These are phyloP conservation scores for Diabrotica virgifera DNA, from an alignment of 1,140 invertebrate genomes.

Conservation along the genomic window DNA sequence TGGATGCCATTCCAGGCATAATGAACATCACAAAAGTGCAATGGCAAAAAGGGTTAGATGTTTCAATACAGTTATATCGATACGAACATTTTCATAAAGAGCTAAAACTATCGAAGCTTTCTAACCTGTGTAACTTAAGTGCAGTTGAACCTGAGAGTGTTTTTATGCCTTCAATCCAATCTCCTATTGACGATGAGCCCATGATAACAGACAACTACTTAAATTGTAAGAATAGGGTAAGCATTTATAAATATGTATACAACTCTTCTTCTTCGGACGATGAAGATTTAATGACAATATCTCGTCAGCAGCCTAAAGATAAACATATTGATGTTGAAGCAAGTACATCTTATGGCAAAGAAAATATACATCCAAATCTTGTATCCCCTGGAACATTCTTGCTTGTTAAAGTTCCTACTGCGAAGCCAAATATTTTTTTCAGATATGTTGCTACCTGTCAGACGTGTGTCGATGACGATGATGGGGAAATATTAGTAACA, in stretches of 20 bases:
- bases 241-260: constrained; percentile 27
- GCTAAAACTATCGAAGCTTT: constrained; percentile 28
- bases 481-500: constrained; percentile 33
- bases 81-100: constrained; percentile 32
- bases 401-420: constrained; percentile 13
- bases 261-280: constrained; percentile 30
- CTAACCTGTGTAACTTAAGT: constrained; percentile 8
- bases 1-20: constrained; percentile 26
- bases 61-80: constrained; percentile 34
- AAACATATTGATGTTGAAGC: constrained; percentile 23
- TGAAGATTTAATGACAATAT: constrained; percentile 33
- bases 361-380: constrained; percentile 27
- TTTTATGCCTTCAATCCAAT: background rate
- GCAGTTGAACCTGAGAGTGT: background rate
- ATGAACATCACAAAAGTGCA: constrained; percentile 37
- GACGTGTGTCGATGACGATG: constrained; percentile 22
- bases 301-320: constrained; percentile 28
- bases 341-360: constrained; percentile 31
- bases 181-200: background rate
- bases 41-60: constrained; percentile 10
- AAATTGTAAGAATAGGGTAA: constrained; percentile 1
- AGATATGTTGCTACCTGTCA: constrained; percentile 28
- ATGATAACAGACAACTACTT: background rate
- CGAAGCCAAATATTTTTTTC: constrained; percentile 13
- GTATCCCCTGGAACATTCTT: constrained; percentile 16